phyloP scores from a whole-genome alignment of 2,797 vertebrate genomes.

The Oryzias sinensis region DNA sequence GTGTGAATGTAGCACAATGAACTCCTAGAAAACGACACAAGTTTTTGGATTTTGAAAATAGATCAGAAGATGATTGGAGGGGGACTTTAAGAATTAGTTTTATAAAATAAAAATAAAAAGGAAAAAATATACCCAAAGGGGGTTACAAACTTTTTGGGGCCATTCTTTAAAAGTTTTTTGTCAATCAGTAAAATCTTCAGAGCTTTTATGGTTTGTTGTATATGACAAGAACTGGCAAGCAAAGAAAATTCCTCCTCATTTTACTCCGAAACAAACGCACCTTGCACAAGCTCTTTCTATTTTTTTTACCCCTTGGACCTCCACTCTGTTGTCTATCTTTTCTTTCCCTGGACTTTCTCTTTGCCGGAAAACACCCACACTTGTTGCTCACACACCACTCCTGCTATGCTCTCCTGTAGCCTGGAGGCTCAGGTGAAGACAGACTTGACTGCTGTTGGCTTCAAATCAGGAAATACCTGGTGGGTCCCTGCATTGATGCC shows the following conservation, averaged over 20 bases:
- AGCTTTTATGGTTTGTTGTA: constrained; percentile 26
- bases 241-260: constrained; percentile 31
- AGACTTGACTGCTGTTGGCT: constrained; percentile 69
- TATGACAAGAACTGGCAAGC: constrained; percentile 46
- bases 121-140: too few species aligned
- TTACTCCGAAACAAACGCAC: constrained; percentile 37
- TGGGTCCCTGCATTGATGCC: constrained; percentile 57
- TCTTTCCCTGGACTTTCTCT: constrained; percentile 16
- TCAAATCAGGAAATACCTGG: constrained; percentile 69
- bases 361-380: constrained; percentile 7
- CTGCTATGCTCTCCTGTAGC: constrained; percentile 58
- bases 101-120: too few species aligned
- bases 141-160: too few species aligned
- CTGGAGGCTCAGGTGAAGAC: constrained; percentile 66
- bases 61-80: too few species aligned
- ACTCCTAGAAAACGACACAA: too few species aligned
- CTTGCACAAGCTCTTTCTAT: constrained; percentile 10
- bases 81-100: too few species aligned
- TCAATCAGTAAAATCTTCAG: constrained; percentile 22
- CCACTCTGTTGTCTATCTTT: constrained; percentile 25
- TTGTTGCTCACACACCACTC: constrained; percentile 9
- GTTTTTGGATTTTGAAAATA: too few species aligned
- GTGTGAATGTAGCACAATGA: too few species aligned
- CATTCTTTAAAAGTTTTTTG: too few species aligned
- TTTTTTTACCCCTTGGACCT: constrained; percentile 9